These are phyloP conservation scores for Siphamia tubifer DNA, from an alignment of 2,113 vertebrate species.

Conservation along the genomic window DNA sequence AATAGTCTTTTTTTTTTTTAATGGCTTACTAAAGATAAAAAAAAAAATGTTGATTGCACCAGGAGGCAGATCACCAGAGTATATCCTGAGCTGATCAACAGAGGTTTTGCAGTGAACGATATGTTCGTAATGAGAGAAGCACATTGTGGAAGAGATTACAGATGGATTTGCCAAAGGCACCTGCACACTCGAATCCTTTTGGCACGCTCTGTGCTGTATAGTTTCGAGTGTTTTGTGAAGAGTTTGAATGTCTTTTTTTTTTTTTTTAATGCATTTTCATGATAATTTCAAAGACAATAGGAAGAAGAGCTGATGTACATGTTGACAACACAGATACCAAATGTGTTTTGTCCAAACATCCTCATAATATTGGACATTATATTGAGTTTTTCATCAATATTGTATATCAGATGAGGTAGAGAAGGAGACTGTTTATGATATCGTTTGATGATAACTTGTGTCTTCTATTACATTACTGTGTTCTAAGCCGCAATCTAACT, in stretches of 20 bases:
- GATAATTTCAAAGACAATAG: background rate
- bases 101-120: constrained; percentile 23
- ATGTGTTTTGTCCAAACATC: no score
- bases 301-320: background rate
- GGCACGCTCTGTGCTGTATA: constrained; percentile 14
- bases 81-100: constrained; percentile 6
- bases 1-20: no score
- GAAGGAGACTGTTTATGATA: no score
- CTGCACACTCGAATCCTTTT: constrained; percentile 5
- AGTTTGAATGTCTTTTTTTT: background rate
- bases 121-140: constrained; percentile 43
- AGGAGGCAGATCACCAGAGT: background rate
- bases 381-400: no score
- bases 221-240: constrained; percentile 25
- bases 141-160: constrained; percentile 8
- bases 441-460: no score
- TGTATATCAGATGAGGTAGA: no score
- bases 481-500: no score
- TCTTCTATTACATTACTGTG: no score
- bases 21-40: background rate
- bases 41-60: background rate
- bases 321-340: background rate
- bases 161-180: constrained; percentile 22
- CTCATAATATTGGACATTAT: no score
- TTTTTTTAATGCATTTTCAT: constrained; percentile 13